Evolutionary conservation across 1,140 invertebrate genomes (phyloP).

Genomic region (Meloidogyne chitwoodi): DNA sequence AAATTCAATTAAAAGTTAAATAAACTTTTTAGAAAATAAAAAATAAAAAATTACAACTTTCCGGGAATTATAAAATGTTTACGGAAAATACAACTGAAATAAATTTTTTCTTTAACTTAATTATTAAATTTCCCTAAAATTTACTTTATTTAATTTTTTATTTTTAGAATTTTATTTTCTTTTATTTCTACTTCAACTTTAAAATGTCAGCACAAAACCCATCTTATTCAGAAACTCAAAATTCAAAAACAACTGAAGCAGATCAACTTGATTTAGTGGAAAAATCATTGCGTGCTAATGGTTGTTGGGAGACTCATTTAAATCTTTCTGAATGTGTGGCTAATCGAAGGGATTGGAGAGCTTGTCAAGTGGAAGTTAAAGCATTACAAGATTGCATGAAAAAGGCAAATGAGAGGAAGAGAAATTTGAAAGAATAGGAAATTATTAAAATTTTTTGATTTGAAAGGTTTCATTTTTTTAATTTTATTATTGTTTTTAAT

Average conservation of each 20-base stretch:
- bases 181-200: too few species aligned
- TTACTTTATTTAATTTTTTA: too few species aligned
- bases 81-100: too few species aligned
- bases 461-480: too few species aligned
- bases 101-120: too few species aligned
- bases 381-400: neutral
- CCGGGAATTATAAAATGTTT: too few species aligned
- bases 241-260: neutral
- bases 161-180: too few species aligned
- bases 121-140: too few species aligned
- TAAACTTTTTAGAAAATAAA: too few species aligned
- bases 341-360: conserved; percentile 3
- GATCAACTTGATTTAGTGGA: conserved; percentile 11
- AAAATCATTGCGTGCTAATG: conserved; percentile 4
- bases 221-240: neutral
- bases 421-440: neutral
- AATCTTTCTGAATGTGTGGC: conserved; percentile 10
- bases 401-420: neutral
- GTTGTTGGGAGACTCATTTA: conserved; percentile 12
- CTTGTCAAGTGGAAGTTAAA: conserved; percentile 1
- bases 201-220: neutral
- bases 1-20: too few species aligned
- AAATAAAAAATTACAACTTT: too few species aligned
- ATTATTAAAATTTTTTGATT: neutral
- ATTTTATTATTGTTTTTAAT: too few species aligned